These are phyloP conservation scores for Lophotriccus pileatus DNA, from an alignment of 2,797 vertebrate genomes.

Conservation along the genomic window DNA sequence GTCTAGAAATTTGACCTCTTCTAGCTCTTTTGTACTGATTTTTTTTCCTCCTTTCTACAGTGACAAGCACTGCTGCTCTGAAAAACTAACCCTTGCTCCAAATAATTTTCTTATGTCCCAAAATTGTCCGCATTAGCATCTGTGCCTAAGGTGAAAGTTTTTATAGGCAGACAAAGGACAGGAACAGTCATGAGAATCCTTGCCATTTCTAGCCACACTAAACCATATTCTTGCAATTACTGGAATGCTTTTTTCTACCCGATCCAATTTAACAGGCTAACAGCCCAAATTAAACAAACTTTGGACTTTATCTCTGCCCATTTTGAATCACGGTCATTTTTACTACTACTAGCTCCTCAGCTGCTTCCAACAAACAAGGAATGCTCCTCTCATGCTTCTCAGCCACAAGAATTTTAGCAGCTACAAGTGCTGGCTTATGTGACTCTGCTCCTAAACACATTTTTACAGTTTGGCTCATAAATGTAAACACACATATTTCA, in stretches of 20 bases:
- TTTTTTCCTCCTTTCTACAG: background rate
- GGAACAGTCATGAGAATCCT: background rate
- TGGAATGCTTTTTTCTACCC: background rate
- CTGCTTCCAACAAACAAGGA: background rate
- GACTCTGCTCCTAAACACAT: background rate
- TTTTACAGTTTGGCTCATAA: conserved; percentile 24
- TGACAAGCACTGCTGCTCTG: background rate
- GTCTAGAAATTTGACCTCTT: background rate
- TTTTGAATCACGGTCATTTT: background rate
- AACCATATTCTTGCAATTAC: background rate
- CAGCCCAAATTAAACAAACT: background rate
- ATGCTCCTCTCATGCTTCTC: background rate
- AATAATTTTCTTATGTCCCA: background rate
- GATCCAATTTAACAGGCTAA: background rate
- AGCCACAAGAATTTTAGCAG: conserved; percentile 14
- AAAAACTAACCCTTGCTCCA: background rate
- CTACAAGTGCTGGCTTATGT: background rate
- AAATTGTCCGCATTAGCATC: background rate
- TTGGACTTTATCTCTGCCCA: background rate
- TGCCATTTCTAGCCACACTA: background rate
- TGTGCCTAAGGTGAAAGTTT: background rate
- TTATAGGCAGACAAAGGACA: background rate
- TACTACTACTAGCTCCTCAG: background rate
- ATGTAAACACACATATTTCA: conserved; percentile 20
- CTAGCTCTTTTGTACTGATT: background rate